phyloP scores from a whole-genome alignment of 2,888 invertebrate species.

The Ophioninae sp. region DNA sequence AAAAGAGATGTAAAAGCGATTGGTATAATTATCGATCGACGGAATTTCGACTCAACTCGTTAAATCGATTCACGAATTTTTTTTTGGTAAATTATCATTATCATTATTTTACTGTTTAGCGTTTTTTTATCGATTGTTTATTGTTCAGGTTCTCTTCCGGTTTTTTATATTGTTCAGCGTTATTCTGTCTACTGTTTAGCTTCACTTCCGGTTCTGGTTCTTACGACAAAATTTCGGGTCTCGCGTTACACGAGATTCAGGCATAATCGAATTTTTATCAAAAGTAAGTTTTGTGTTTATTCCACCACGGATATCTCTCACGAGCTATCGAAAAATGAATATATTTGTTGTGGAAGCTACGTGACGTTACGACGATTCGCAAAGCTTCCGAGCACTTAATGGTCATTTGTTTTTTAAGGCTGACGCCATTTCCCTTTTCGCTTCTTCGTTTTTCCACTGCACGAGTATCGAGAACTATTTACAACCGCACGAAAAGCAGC shows the following conservation, averaged over 20 bases:
- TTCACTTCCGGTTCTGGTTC: background rate
- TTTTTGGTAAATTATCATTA: background rate
- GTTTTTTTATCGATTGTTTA: too few species aligned
- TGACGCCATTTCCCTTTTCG: constrained; percentile 71
- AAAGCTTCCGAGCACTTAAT: constrained; percentile 35
- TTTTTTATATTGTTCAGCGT: too few species aligned
- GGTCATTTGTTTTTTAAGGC: constrained; percentile 71
- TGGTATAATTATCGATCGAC: background rate
- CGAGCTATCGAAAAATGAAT: background rate
- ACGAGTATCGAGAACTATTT: constrained; percentile 44
- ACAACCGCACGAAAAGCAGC: constrained; percentile 52
- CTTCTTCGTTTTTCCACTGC: constrained; percentile 44
- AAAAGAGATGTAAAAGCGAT: constrained; percentile 13
- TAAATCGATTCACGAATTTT: background rate
- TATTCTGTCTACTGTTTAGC: background rate
- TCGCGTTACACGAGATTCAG: background rate
- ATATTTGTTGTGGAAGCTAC: constrained; percentile 43
- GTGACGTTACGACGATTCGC: constrained; percentile 67
- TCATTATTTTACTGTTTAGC: too few species aligned
- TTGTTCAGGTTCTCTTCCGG: too few species aligned
- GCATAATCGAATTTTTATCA: constrained; percentile 12
- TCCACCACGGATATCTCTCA: background rate
- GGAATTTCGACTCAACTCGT: background rate
- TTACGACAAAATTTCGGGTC: background rate
- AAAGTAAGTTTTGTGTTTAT: background rate